Conservation (phyloP, 2,797 vertebrate genomes). For the Streptopelia turtur region DNA sequence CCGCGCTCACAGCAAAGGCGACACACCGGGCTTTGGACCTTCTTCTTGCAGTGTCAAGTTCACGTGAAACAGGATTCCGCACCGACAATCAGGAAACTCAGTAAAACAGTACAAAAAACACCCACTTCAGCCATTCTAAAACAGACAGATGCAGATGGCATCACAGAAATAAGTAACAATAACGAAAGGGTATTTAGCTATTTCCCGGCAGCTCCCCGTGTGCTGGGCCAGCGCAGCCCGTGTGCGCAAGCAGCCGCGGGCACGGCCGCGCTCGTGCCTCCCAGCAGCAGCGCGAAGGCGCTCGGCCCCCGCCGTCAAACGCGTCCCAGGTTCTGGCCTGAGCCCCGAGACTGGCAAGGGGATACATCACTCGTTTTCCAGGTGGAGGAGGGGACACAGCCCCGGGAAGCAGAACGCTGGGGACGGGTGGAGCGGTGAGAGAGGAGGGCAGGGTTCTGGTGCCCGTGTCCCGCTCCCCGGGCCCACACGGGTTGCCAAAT, state of each 20-base stretch:
- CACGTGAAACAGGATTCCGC: not conserved
- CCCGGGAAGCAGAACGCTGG: not conserved
- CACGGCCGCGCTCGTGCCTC: not conserved
- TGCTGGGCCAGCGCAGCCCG: not conserved
- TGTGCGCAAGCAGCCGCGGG: no score
- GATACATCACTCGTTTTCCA: not conserved
- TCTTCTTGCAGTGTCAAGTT: not conserved
- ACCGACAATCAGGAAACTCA: not conserved
- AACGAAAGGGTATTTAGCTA: not conserved
- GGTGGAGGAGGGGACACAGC: not conserved
- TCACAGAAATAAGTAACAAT: not conserved
- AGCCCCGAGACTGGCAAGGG: not conserved
- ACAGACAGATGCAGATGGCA: not conserved
- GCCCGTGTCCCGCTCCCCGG: not conserved
- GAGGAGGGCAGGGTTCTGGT: not conserved
- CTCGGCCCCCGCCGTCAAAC: not conserved
- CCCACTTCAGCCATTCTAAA: not conserved
- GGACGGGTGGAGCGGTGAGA: not conserved
- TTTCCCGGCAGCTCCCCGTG: not conserved
- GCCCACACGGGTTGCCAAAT: constrained; percentile 34
- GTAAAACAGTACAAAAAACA: not conserved
- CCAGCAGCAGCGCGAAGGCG: not conserved
- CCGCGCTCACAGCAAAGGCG: not conserved
- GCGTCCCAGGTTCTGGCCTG: not conserved
- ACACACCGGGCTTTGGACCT: not conserved